These are phyloP conservation scores for Sinocyclocheilus grahami DNA, from an alignment of 2,113 vertebrate species.

Conservation along the genomic window DNA sequence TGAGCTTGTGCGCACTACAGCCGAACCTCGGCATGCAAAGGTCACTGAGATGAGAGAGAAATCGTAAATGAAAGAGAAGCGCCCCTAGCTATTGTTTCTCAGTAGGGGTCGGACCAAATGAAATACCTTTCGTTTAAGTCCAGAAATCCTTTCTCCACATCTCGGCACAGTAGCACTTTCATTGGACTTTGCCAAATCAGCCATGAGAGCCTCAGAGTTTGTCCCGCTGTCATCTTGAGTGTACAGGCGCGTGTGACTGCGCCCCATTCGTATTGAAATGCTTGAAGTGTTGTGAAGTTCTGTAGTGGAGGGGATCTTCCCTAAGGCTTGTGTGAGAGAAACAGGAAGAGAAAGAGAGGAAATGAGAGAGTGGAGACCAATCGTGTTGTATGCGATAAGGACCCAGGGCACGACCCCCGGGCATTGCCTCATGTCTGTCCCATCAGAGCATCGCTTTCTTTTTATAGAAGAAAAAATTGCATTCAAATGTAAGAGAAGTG, in stretches of 20 bases:
- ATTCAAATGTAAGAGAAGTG: slow-evolving; percentile 34
- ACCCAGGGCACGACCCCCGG: slow-evolving; percentile 35
- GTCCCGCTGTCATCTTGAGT: slow-evolving; percentile 19
- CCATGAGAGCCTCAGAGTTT: slow-evolving; percentile 7
- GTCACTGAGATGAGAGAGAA: slow-evolving; percentile 25
- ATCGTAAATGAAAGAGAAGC: background rate
- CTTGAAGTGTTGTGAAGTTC: slow-evolving; percentile 10
- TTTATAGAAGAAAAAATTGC: slow-evolving; percentile 40
- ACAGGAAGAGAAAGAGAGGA: background rate
- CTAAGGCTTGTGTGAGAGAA: slow-evolving; percentile 39
- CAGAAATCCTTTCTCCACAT: background rate
- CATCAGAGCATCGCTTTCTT: slow-evolving; percentile 29
- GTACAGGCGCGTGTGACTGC: background rate
- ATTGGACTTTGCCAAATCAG: slow-evolving; percentile 24
- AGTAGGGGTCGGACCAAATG: slow-evolving; percentile 8
- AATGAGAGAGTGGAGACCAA: slow-evolving; percentile 34
- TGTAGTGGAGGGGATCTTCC: slow-evolving; percentile 23
- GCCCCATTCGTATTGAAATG: slow-evolving; percentile 12
- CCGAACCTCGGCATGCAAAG: background rate
- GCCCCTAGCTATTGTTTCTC: slow-evolving; percentile 13
- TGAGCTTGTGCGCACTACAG: slow-evolving; percentile 13
- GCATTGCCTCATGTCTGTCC: slow-evolving; percentile 43
- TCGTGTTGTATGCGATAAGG: slow-evolving; percentile 28
- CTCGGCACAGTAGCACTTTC: background rate
- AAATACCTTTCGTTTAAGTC: slow-evolving; percentile 24